Conservation (phyloP, 2,888 invertebrate genomes). For the Oscheius sp. region DNA sequence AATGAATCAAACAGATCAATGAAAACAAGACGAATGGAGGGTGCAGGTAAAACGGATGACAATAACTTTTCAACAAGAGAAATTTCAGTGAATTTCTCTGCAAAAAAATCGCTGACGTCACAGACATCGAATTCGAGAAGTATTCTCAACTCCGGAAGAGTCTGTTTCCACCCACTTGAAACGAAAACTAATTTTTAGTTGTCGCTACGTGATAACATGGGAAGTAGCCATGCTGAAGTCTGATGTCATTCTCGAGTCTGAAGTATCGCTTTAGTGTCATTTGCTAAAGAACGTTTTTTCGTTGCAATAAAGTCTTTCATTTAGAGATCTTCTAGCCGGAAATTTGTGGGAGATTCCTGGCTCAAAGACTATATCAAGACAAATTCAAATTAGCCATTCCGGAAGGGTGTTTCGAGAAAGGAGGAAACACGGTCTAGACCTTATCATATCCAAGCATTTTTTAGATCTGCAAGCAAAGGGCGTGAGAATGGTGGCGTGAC, state of each 20-base stretch:
- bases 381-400: no score
- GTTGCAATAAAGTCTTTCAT: no score
- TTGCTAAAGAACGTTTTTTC: no score
- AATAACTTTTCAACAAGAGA: background rate
- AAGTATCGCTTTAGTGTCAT: no score
- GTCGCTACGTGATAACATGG: conserved; percentile 5
- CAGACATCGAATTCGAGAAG: background rate
- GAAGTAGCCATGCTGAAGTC: background rate
- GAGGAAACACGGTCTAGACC: background rate
- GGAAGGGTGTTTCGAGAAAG: background rate
- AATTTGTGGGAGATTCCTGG: no score
- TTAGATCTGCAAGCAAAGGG: background rate
- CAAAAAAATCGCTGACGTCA: background rate
- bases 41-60: background rate
- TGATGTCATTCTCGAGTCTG: background rate
- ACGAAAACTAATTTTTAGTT: background rate
- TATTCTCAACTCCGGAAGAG: background rate
- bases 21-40: conserved; percentile 36
- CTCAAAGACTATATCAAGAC: no score
- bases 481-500: conserved; percentile 21
- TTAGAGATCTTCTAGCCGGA: no score
- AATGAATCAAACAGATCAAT: conserved; percentile 56
- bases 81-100: background rate
- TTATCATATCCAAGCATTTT: background rate
- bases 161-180: background rate